Conservation (phyloP, 1,140 invertebrate species). For the Anoplophora glabripennis region DNA sequence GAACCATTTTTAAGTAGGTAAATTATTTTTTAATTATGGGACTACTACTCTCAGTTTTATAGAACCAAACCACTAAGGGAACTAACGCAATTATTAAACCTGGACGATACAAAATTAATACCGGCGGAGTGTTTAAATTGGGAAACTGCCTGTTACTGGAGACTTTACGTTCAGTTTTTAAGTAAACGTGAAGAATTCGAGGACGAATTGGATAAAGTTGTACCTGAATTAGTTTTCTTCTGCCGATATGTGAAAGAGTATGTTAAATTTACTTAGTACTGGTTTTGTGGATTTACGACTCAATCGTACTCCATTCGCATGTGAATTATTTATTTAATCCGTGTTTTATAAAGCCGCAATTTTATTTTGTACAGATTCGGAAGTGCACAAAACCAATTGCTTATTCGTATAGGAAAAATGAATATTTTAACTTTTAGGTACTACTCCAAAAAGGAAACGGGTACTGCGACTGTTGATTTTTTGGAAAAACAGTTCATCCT, state of each 20-base stretch:
- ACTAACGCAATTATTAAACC: background rate
- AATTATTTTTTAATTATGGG: background rate
- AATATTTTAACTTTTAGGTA: constrained; percentile 11
- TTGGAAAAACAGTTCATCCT: constrained; percentile 24
- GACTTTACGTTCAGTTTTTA: background rate
- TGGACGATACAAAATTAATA: constrained; percentile 2
- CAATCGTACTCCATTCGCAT: background rate
- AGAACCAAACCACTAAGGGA: constrained; percentile 4
- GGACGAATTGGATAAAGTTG: constrained; percentile 1
- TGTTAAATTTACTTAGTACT: background rate
- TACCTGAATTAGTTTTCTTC: constrained; percentile 12
- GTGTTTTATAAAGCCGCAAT: background rate
- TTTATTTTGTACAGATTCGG: background rate
- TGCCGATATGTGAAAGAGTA: constrained; percentile 11
- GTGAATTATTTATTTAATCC: background rate
- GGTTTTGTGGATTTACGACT: background rate
- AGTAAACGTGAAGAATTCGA: constrained; percentile 1
- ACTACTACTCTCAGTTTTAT: background rate
- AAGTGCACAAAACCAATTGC: background rate
- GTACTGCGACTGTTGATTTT: constrained; percentile 12
- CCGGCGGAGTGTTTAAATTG: constrained; percentile 7
- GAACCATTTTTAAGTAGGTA: constrained; percentile 22
- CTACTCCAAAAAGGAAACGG: background rate
- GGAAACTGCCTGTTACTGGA: constrained; percentile 14
- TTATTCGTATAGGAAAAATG: background rate